Evolutionary conservation across 2,888 invertebrate species (phyloP).

Genomic region (Cataglyphis altisquamis): DNA sequence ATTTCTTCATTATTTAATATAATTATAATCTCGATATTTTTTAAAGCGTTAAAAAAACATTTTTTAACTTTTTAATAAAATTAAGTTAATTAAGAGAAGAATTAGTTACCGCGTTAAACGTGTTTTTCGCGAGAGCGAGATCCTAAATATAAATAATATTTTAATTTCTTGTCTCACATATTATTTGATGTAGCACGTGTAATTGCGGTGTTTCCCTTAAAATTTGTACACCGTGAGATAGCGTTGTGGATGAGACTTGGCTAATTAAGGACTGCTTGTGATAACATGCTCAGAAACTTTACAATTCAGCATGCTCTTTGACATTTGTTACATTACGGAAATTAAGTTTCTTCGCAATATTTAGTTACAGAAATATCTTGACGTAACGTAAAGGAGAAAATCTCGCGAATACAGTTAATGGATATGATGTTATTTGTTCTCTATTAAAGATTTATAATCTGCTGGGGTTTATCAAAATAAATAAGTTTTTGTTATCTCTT

Average conservation of each 20-base stretch:
- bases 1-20: neutral
- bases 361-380: slow-evolving; percentile 27
- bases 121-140: neutral
- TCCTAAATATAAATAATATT: slow-evolving; percentile 24
- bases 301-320: slow-evolving; percentile 33
- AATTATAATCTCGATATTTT: neutral
- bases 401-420: neutral
- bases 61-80: neutral
- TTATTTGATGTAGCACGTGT: neutral
- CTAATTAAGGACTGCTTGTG: slow-evolving; percentile 34
- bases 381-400: neutral
- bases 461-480: neutral
- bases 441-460: neutral
- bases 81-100: neutral
- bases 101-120: neutral
- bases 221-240: slow-evolving; percentile 8
- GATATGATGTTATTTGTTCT: neutral
- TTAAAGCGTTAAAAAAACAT: neutral
- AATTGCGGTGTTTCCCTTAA: slow-evolving; percentile 10
- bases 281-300: slow-evolving; percentile 18
- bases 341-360: slow-evolving; percentile 43
- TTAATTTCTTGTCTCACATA: neutral
- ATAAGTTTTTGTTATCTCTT: neutral
- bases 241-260: slow-evolving; percentile 34
- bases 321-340: slow-evolving; percentile 23